phyloP scores from a whole-genome alignment of 2,797 vertebrate genomes.

The Sebastes iracundus region DNA sequence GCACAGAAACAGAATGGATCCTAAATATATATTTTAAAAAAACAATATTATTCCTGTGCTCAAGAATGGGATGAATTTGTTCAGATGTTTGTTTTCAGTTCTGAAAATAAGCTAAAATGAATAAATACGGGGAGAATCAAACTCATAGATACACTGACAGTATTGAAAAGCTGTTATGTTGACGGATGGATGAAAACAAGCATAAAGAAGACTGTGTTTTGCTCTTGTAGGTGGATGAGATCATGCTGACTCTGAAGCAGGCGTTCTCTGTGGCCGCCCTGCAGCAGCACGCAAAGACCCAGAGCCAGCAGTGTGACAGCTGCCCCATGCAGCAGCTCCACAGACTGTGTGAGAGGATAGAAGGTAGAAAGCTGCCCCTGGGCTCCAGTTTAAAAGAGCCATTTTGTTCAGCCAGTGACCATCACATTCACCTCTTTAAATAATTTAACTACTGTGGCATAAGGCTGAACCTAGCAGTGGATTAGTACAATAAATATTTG shows the following conservation, averaged over 20 bases:
- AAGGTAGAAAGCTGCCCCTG: slow-evolving; percentile 83
- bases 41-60: not conserved
- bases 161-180: not conserved
- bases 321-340: slow-evolving; percentile 95
- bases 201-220: not conserved
- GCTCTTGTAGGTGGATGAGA: slow-evolving; percentile 91
- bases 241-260: slow-evolving; percentile 98
- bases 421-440: not conserved
- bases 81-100: not conserved
- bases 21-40: not conserved
- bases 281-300: slow-evolving; percentile 87
- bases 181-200: not conserved
- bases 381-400: not conserved
- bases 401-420: not conserved
- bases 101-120: not conserved
- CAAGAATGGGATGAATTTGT: not conserved
- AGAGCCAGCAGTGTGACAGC: slow-evolving; percentile 89
- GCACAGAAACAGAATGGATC: not conserved
- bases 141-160: not conserved
- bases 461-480: not conserved
- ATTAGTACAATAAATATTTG: not conserved
- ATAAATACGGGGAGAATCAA: not conserved
- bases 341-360: slow-evolving; percentile 93
- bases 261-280: slow-evolving; percentile 94
- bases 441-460: not conserved